Conservation (phyloP, 2,888 invertebrate species). For the Lysandra bellargus region DNA sequence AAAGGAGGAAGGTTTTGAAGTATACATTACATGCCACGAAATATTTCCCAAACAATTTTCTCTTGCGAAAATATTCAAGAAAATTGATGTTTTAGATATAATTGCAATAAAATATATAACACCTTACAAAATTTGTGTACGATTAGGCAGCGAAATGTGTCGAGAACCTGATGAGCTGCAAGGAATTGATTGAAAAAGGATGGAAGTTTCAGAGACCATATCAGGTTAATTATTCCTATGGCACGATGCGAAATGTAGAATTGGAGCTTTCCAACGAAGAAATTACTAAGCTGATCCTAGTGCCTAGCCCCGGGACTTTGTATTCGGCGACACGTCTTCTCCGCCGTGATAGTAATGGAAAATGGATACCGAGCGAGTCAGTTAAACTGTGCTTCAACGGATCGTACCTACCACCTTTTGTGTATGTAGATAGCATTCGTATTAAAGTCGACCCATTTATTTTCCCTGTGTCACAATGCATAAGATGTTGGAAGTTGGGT, state of each 20-base stretch:
- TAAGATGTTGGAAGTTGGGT: no score
- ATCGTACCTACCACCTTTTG: background rate
- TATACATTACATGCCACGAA: no score
- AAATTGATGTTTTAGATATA: background rate
- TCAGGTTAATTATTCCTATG: background rate
- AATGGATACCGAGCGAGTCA: background rate
- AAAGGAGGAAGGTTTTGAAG: no score
- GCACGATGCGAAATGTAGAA: background rate
- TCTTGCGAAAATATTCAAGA: background rate
- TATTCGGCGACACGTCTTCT: no score
- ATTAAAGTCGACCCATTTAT: background rate
- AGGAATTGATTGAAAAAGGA: background rate
- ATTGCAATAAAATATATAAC: background rate
- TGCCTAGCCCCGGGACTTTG: no score
- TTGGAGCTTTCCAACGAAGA: background rate
- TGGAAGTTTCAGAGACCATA: background rate
- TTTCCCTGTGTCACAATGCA: no score
- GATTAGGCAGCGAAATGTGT: background rate
- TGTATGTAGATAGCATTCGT: background rate
- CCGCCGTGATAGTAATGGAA: no score
- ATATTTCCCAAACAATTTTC: no score
- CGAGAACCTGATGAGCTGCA: background rate
- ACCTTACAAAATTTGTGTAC: background rate
- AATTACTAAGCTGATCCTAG: background rate
- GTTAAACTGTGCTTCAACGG: slow-evolving; percentile 23